Evolutionary conservation across 2,797 vertebrate genomes (phyloP).

Genomic region (Loriculus beryllinus): DNA sequence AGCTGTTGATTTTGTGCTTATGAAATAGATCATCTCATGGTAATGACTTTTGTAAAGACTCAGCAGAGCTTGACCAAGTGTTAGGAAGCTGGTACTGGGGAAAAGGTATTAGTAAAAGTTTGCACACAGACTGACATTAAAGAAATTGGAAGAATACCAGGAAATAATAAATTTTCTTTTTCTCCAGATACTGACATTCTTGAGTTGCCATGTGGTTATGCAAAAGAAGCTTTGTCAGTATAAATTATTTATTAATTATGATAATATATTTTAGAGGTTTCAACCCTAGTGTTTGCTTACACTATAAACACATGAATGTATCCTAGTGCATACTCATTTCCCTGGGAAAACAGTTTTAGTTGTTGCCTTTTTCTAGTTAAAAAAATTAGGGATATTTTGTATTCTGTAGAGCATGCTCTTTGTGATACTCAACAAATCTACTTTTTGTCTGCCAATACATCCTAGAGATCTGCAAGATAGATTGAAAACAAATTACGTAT

Average conservation of each 20-base stretch:
- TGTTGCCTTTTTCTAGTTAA: neutral
- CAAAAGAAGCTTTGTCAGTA: neutral
- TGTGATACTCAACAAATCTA: neutral
- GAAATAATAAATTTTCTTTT: neutral
- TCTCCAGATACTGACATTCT: rapidly evolving
- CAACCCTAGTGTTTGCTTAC: neutral
- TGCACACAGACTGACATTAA: neutral
- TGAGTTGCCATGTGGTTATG: neutral
- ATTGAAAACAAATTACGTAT: neutral
- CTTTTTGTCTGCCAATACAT: neutral
- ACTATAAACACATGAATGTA: neutral
- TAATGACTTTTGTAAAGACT: neutral
- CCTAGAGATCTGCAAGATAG: neutral
- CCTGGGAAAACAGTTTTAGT: neutral
- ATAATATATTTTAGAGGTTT: neutral
- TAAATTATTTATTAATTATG: neutral
- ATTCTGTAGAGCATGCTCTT: neutral
- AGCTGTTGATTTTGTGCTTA: neutral
- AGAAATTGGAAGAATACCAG: neutral
- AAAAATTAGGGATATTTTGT: neutral
- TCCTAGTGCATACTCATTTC: neutral
- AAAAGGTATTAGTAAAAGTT: neutral
- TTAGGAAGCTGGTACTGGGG: neutral
- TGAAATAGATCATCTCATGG: rapidly evolving
- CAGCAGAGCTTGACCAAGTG: neutral